A percentile compares a stretch with the other conserved stretches of the same genome.
phyloP scores from a whole-genome alignment of 2,797 vertebrate genomes.

The Parauchenoglanis punctatus region DNA sequence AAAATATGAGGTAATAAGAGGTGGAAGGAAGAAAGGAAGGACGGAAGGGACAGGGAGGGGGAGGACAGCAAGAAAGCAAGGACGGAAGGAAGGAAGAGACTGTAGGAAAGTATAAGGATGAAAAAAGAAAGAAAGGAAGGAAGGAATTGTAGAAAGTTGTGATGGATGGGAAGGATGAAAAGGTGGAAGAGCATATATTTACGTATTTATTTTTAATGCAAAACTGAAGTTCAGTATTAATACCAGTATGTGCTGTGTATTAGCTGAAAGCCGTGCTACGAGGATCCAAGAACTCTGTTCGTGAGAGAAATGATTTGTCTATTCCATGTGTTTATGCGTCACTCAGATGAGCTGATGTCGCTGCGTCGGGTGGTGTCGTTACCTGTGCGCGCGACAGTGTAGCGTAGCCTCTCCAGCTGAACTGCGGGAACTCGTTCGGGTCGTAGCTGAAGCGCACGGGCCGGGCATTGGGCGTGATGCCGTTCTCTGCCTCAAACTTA shows the following conservation, averaged over 20 bases:
- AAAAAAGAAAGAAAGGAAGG: too few relatives aligned
- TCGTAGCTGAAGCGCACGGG: constrained; percentile 85
- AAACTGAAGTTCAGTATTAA: background rate
- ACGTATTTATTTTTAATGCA: background rate
- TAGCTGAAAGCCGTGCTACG: background rate
- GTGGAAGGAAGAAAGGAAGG: background rate
- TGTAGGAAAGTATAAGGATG: too few relatives aligned
- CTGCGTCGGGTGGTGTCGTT: constrained; percentile 35
- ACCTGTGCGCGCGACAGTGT: constrained; percentile 87
- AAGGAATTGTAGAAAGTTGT: background rate
- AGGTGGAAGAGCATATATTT: background rate
- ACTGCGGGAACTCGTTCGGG: constrained; percentile 82
- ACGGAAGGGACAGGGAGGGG: background rate
- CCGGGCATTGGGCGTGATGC: constrained; percentile 75
- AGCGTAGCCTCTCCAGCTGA: constrained; percentile 93
- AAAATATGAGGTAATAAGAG: too few relatives aligned
- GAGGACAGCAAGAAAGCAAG: background rate
- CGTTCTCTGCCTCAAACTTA: constrained; percentile 90
- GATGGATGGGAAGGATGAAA: background rate
- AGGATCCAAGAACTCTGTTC: background rate
- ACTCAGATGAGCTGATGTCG: background rate
- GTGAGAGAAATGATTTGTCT: background rate
- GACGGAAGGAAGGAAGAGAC: background rate
- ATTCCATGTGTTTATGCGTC: background rate
- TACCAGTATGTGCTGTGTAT: background rate